Conservation (phyloP, 2,113 vertebrate species). For the Tringa solitaria region DNA sequence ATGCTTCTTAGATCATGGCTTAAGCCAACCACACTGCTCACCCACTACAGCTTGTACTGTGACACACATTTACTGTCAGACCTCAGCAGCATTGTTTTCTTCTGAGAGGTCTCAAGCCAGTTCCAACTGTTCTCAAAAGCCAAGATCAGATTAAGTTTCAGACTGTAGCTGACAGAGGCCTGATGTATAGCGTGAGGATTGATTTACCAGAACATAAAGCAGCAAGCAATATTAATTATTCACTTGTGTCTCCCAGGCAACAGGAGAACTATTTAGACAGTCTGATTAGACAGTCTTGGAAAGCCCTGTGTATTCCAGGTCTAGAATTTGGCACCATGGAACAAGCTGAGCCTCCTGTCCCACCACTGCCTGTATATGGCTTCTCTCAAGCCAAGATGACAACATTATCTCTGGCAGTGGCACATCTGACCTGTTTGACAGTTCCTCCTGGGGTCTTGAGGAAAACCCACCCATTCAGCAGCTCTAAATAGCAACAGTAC, state of each 20-base stretch:
- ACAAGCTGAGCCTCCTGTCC: not conserved
- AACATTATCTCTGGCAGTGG: not conserved
- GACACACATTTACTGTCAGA: not conserved
- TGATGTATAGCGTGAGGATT: not conserved
- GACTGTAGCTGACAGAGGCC: not conserved
- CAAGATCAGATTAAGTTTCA: constrained; percentile 12
- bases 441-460: not conserved
- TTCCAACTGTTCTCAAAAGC: not conserved
- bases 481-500: not conserved
- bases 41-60: not conserved
- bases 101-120: not conserved
- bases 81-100: not conserved
- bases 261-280: not conserved
- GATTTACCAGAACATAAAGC: not conserved
- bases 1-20: not conserved
- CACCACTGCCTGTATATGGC: fast-evolving
- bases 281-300: not conserved
- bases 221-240: constrained; percentile 51
- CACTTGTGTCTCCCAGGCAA: constrained; percentile 2
- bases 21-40: not conserved
- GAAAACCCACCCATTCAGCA: not conserved
- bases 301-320: not conserved
- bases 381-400: not conserved
- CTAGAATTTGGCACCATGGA: not conserved
- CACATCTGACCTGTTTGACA: not conserved